Conservation (phyloP, 2,797 vertebrate species). For the Selene dorsalis region DNA sequence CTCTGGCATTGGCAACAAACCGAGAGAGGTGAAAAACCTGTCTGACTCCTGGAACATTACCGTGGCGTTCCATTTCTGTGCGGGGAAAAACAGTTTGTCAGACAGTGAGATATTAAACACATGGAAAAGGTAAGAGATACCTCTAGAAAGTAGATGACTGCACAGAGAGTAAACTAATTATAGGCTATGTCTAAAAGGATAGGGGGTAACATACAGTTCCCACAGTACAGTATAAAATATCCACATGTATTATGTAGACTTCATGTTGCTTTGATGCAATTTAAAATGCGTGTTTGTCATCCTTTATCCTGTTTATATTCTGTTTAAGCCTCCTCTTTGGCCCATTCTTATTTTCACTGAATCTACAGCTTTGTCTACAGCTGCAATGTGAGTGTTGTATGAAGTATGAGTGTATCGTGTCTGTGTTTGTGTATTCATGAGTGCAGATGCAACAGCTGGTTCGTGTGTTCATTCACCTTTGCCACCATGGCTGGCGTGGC, state of each 20-base stretch:
- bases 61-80: constrained; percentile 89
- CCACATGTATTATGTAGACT: neutral
- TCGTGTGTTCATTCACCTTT: constrained; percentile 83
- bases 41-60: constrained; percentile 94
- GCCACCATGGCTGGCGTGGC: constrained; percentile 93
- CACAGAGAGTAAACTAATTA: constrained; percentile 8
- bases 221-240: neutral
- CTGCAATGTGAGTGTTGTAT: neutral
- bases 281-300: constrained; percentile 20
- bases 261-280: constrained; percentile 1
- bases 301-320: neutral
- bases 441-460: constrained; percentile 11
- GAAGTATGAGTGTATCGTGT: constrained; percentile 3
- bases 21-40: constrained; percentile 91
- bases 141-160: neutral
- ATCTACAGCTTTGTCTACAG: too few relatives aligned
- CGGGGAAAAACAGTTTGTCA: neutral
- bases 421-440: constrained; percentile 23
- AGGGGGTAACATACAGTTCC: neutral
- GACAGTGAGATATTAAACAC: neutral
- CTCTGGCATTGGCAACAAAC: constrained; percentile 87
- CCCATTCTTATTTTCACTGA: neutral
- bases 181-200: neutral
- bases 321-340: constrained; percentile 15
- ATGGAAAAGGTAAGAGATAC: neutral